Evolutionary conservation across 2,797 vertebrate genomes (phyloP), one percentile per base, ranked within the genome.

Genomic region (Acropternis orthonyx): DNA sequence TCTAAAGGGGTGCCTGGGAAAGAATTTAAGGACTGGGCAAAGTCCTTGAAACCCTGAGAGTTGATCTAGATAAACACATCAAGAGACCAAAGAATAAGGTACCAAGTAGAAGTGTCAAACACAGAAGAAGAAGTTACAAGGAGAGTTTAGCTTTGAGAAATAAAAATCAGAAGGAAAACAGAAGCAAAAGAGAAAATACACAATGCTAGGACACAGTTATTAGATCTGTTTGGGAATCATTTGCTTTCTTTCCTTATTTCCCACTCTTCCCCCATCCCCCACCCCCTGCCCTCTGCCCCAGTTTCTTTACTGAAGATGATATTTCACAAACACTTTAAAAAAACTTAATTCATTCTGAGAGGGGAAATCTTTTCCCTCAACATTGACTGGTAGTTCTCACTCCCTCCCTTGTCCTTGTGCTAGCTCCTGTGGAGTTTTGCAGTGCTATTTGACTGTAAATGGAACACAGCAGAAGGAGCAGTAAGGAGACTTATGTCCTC

Each of bases 301-400:
- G 3, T 18, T 22, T 71, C 37, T 86, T 79, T 59, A n/a, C 28
- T 58, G 74, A 82, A 72, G 51, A 78, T 28, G n/a, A 55, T 39
- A 8, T 63, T 85, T 91, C 46, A 69, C 24, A 59, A 86, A 81
- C 67, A 66, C 9, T 93, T 89, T 30, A 91, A 58, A 88, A 43
- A 37, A 88, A 67, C 8, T 18, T 6, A 34, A 75, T 73, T 80
- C 21, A 56, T 30, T 14, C 10, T 44, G 28, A 92, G 90, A 77
- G 30, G 15, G 9, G 9, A 52, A 82, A 61, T 36, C 26, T 63
- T 82, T 52, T 32, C 56, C 52, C 17, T n/a, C 41, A 59, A 34
- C 14, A 41, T 0, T 51, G 46, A 55, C 43, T 37, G 3, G 23
- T 48, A 51, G 30, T 4, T 75, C 58, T 58, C 18, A 58, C 24